These are phyloP conservation scores for Cecropterus lyciades DNA, from an alignment of 1,140 invertebrate species.

Conservation along the genomic window DNA sequence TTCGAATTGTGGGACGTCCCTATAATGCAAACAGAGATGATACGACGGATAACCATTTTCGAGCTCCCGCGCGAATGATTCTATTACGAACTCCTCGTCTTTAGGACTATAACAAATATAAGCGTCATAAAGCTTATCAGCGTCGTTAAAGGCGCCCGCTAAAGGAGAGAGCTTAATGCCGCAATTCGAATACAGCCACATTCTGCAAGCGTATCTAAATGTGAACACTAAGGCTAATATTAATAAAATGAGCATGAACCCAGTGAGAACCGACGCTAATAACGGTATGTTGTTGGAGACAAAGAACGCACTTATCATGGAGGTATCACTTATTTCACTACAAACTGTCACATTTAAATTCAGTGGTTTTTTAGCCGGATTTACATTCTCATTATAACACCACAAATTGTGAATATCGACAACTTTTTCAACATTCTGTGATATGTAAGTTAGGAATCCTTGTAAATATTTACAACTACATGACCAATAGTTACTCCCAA, in stretches of 20 bases:
- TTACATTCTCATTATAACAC: conserved; percentile 87
- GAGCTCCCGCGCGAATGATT: conserved; percentile 91
- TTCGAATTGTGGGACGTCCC: conserved; percentile 93
- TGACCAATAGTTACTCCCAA: conserved; percentile 93
- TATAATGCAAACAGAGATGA: conserved; percentile 92
- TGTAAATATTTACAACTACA: conserved; percentile 94
- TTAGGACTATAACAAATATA: conserved; percentile 95
- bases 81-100: conserved; percentile 93
- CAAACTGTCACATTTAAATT: conserved; percentile 88
- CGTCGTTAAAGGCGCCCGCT: conserved; percentile 89
- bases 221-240: conserved; percentile 90
- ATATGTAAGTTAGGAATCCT: conserved; percentile 90
- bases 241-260: conserved; percentile 89
- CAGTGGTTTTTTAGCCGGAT: conserved; percentile 86
- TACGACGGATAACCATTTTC: conserved; percentile 90
- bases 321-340: conserved; percentile 86
- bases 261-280: conserved; percentile 88
- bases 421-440: conserved; percentile 89
- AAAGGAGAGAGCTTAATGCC: conserved; percentile 91
- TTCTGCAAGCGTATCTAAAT: conserved; percentile 92
- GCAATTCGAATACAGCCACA: conserved; percentile 94
- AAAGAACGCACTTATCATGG: conserved; percentile 88
- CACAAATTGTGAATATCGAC: conserved; percentile 87
- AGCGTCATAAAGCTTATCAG: conserved; percentile 94
- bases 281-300: conserved; percentile 91